Conservation (phyloP, 2,888 invertebrate species). For the Digitonthophagus gazella region DNA sequence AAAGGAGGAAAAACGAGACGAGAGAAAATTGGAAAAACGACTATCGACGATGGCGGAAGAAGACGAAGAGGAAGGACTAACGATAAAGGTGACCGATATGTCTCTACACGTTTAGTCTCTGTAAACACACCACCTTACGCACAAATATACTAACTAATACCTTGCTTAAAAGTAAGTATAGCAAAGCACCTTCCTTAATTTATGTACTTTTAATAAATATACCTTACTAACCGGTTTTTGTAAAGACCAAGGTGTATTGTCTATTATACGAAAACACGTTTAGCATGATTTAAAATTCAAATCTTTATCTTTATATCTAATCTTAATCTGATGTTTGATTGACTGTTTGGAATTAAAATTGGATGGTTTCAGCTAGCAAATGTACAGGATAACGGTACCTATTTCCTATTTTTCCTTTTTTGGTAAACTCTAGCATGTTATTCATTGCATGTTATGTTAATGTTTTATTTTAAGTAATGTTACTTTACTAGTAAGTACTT, state of each 20-base stretch:
- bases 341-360: slow-evolving; percentile 24
- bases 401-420: slow-evolving; percentile 25
- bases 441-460: too few species aligned
- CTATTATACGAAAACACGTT: neutral
- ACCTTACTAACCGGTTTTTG: slow-evolving; percentile 5
- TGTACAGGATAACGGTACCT: slow-evolving; percentile 33
- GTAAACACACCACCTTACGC: slow-evolving; percentile 6
- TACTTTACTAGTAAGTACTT: too few species aligned
- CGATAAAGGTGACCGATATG: slow-evolving; percentile 59
- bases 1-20: slow-evolving; percentile 64
- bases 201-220: neutral
- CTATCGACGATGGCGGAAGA: slow-evolving; percentile 85
- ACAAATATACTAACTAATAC: slow-evolving; percentile 14
- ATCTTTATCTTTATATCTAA: neutral
- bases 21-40: slow-evolving; percentile 56
- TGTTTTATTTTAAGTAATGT: too few species aligned
- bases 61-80: slow-evolving; percentile 73
- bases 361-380: slow-evolving; percentile 33
- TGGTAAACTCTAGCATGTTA: slow-evolving; percentile 22
- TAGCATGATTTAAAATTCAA: slow-evolving; percentile 20
- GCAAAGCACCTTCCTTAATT: too few species aligned
- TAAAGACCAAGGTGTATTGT: slow-evolving; percentile 12
- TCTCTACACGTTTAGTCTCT: slow-evolving; percentile 32
- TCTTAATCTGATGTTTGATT: neutral
- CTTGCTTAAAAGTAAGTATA: slow-evolving; percentile 24